Percentiles rank a stretch among this genome's conserved stretches.
phyloP scores from a whole-genome alignment of 1,140 invertebrate genomes.

The Nebria ingens region DNA sequence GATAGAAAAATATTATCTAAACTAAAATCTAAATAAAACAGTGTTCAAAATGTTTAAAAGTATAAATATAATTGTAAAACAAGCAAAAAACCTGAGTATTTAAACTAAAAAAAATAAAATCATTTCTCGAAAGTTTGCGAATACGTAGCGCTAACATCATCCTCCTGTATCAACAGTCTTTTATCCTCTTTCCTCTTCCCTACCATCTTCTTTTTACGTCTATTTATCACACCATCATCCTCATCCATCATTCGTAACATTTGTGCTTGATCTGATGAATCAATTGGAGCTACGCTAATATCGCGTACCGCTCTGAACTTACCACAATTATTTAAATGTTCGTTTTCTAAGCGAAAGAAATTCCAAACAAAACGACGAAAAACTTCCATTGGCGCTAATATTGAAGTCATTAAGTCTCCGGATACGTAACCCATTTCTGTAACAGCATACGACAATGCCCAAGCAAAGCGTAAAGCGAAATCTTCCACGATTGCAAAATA shows the following conservation, averaged over 20 bases:
- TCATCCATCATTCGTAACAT: constrained; percentile 68
- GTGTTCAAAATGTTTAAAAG: too few relatives aligned
- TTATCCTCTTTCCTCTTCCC: constrained; percentile 44
- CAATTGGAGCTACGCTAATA: constrained; percentile 78
- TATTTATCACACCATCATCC: constrained; percentile 47
- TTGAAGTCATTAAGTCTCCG: constrained; percentile 64
- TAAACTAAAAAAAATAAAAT: too few relatives aligned
- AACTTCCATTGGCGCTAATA: constrained; percentile 73
- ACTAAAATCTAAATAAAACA: too few relatives aligned
- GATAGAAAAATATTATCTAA: too few relatives aligned
- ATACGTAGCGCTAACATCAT: constrained; percentile 23
- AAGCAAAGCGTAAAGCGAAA: constrained; percentile 71
- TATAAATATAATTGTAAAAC: too few relatives aligned
- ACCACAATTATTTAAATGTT: constrained; percentile 90
- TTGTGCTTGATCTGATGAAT: constrained; percentile 59
- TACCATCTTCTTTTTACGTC: constrained; percentile 40
- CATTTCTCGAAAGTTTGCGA: background rate
- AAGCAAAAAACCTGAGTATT: too few relatives aligned
- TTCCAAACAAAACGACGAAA: constrained; percentile 86
- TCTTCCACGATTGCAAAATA: constrained; percentile 91
- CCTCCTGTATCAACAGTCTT: constrained; percentile 41
- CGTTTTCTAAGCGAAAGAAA: constrained; percentile 87
- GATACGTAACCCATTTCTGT: constrained; percentile 62
- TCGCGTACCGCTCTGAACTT: constrained; percentile 85
- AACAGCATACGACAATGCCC: constrained; percentile 66